Evolutionary conservation across 2,797 vertebrate species (phyloP).

Genomic region (Ataeniobius toweri): DNA sequence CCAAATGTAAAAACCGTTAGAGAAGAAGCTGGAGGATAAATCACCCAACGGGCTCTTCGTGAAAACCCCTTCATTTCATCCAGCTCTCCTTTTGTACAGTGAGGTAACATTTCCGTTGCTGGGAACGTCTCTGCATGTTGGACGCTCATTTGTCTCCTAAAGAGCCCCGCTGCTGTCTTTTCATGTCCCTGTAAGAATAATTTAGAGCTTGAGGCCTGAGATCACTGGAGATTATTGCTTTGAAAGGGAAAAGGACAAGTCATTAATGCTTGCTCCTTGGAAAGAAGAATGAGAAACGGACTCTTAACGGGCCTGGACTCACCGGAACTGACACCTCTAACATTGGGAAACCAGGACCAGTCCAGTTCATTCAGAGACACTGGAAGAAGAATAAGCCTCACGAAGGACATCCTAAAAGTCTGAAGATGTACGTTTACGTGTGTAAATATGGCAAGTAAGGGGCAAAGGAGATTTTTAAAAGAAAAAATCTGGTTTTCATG

Average conservation of each 20-base stretch:
- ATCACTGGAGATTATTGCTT: slow-evolving; percentile 64
- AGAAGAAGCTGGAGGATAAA: slow-evolving; percentile 46
- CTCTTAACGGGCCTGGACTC: slow-evolving; percentile 39
- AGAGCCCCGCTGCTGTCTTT: slow-evolving; percentile 67
- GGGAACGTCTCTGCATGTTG: slow-evolving; percentile 62
- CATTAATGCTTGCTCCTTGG: slow-evolving; percentile 65
- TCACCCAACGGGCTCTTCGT: slow-evolving; percentile 55
- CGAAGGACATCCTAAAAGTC: slow-evolving; percentile 1
- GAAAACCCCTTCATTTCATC: slow-evolving; percentile 24
- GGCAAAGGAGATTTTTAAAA: neutral
- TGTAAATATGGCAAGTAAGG: neutral
- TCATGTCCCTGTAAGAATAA: slow-evolving; percentile 69
- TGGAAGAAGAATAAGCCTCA: neutral
- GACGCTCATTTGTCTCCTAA: slow-evolving; percentile 73
- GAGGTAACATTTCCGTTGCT: slow-evolving; percentile 65
- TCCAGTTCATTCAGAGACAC: slow-evolving; percentile 14
- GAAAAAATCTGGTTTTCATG: neutral
- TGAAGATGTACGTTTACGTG: neutral
- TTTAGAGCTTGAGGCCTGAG: slow-evolving; percentile 65
- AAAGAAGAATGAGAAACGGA: slow-evolving; percentile 39
- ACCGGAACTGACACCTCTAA: slow-evolving; percentile 37
- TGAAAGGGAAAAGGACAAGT: slow-evolving; percentile 64
- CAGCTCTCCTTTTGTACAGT: slow-evolving; percentile 35
- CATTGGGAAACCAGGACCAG: slow-evolving; percentile 45
- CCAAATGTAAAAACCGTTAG: slow-evolving; percentile 26